phyloP scores from a whole-genome alignment of 2,888 invertebrate species.

The Rhagophthalmus giganteus region DNA sequence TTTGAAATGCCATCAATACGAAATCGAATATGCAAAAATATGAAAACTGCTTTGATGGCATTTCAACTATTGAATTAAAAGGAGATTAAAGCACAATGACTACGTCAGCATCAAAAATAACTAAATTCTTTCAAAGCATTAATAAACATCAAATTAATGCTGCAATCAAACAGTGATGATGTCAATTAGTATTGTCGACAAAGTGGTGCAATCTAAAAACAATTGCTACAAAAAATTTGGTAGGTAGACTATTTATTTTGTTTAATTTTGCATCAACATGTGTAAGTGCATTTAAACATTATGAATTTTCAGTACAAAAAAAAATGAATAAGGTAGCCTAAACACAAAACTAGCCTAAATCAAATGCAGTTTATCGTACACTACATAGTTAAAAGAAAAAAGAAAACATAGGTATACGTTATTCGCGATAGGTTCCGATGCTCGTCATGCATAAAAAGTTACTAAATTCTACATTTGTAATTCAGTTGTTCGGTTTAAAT shows the following conservation, averaged over 20 bases:
- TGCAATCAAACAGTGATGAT: conserved; percentile 51
- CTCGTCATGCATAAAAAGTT: no score
- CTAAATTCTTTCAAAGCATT: conserved; percentile 36
- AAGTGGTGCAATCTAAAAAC: conserved; percentile 11
- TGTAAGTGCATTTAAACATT: no score
- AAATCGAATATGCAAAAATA: conserved; percentile 16
- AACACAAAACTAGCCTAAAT: no score
- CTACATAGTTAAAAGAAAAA: no score
- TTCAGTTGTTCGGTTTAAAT: no score
- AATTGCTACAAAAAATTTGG: conserved; percentile 16
- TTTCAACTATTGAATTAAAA: conserved; percentile 28
- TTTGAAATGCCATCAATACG: conserved; percentile 23
- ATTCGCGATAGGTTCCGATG: no score
- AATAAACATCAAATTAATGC: conserved; percentile 35
- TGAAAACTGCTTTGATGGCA: conserved; percentile 24
- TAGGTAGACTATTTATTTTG: conserved; percentile 8
- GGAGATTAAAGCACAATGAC: conserved; percentile 32
- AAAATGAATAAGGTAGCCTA: no score
- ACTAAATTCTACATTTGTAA: no score
- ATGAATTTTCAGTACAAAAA: no score
- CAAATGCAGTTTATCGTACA: no score
- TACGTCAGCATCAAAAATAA: conserved; percentile 33
- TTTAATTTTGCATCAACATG: conserved; percentile 24
- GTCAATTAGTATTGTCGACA: conserved; percentile 41
- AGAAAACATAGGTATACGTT: no score